Conservation (phyloP, 2,888 invertebrate genomes). For the Dynastes hyllus region DNA sequence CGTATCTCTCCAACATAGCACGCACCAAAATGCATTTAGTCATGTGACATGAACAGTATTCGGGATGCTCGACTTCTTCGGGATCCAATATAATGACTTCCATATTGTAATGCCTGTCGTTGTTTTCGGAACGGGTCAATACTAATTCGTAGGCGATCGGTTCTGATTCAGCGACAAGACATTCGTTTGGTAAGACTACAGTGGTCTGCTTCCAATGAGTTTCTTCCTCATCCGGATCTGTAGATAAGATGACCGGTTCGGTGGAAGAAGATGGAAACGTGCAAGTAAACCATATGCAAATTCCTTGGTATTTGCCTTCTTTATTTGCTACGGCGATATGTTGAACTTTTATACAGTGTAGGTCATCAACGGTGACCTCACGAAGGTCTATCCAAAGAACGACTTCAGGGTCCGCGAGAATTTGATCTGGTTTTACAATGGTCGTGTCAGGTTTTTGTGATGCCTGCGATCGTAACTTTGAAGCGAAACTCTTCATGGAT, state of each 20-base stretch:
- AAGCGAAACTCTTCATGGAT: conserved; percentile 80
- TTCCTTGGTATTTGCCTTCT: conserved; percentile 79
- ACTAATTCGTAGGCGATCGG: conserved; percentile 82
- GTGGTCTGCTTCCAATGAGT: conserved; percentile 86
- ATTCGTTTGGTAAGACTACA: conserved; percentile 82
- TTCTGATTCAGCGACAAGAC: conserved; percentile 75
- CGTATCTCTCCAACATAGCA: conserved; percentile 75
- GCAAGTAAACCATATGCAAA: conserved; percentile 89
- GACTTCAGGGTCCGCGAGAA: conserved; percentile 79
- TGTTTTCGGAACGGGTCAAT: conserved; percentile 73
- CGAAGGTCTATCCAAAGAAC: conserved; percentile 81
- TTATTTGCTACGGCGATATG: conserved; percentile 77
- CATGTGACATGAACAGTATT: conserved; percentile 85
- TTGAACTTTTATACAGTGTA: conserved; percentile 76
- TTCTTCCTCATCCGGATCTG: conserved; percentile 73
- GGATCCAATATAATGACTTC: conserved; percentile 82
- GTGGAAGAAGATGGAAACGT: conserved; percentile 76
- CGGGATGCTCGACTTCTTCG: conserved; percentile 80
- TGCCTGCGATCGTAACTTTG: conserved; percentile 77
- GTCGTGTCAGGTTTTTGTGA: conserved; percentile 80
- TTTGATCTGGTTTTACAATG: conserved; percentile 73
- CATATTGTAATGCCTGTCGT: conserved; percentile 79
- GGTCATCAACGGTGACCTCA: conserved; percentile 75
- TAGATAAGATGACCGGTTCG: conserved; percentile 72
- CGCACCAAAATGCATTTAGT: conserved; percentile 86